These are phyloP conservation scores for Pseudanteris insignis DNA, from an alignment of 2,888 invertebrate species.

Conservation along the genomic window DNA sequence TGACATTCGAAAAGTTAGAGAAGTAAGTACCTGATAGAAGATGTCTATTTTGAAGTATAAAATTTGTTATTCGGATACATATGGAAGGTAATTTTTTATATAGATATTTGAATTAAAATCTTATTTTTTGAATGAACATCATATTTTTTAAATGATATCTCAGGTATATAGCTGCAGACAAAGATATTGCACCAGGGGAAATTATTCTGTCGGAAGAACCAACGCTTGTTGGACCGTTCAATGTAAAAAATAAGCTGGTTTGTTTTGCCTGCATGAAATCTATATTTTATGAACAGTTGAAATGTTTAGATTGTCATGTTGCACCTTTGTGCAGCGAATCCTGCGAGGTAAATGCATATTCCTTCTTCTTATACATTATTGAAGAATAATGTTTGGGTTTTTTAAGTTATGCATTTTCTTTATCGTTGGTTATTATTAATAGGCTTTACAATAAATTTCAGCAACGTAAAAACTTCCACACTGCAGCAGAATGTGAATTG, in stretches of 20 bases:
- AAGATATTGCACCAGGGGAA: slow-evolving; percentile 75
- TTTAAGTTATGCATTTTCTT: too few species aligned
- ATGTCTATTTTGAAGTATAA: slow-evolving; percentile 51
- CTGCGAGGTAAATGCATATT: slow-evolving; percentile 64
- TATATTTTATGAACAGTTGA: slow-evolving; percentile 44
- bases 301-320: slow-evolving; percentile 58
- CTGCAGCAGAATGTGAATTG: slow-evolving; percentile 53
- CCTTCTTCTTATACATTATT: neutral
- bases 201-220: slow-evolving; percentile 78
- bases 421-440: too few species aligned
- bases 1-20: slow-evolving; percentile 10
- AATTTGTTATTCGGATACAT: slow-evolving; percentile 50
- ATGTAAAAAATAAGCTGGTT: slow-evolving; percentile 48
- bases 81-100: slow-evolving; percentile 61
- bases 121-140: too few species aligned
- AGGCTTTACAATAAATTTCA: too few species aligned
- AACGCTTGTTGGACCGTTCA: slow-evolving; percentile 76
- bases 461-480: slow-evolving; percentile 48
- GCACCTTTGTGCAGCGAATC: slow-evolving; percentile 60
- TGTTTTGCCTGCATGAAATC: slow-evolving; percentile 59
- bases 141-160: slow-evolving; percentile 5
- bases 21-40: neutral
- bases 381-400: too few species aligned
- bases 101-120: too few species aligned
- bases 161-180: slow-evolving; percentile 76